Base-by-base conservation (phyloP, 2,888 invertebrate species). In the Drosophila nr. fundita region DNA sequence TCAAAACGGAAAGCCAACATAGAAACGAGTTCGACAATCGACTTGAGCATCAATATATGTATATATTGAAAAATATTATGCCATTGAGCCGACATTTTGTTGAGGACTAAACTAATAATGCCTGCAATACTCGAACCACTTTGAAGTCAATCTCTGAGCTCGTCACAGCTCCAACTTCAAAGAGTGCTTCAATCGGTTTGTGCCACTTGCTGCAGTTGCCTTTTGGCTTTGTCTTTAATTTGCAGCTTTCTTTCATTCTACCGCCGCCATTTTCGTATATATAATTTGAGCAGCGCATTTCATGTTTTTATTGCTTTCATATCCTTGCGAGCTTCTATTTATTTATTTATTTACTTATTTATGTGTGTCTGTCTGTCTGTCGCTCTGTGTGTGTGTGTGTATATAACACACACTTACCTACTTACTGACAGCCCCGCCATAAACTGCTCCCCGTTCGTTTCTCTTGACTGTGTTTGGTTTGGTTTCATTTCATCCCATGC, bases 401-500 rank as follows among this genome's bases (percentile, higher is more conserved):
- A 61, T 80, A 72, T 68, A 76, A 64, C 83, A 72, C 83, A 83
- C 76, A 81, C 76, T 83, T 76, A 74, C 89, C 82, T 89, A 87
- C 83, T 83, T 83, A 86, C 81, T 67, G 78, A 57, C 66, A 57
- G 60, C 67, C 53, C 7, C 32, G 27, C 42, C 29, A 42, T 21
- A 21, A 42, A 8, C 40, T n/a, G 40, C 49, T 29, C 36, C 36
- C 42, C 27, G 63, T 66, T 64, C 67, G 36, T 63, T 66, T 34
- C 36, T 27, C 53, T 59, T 49, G 52, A 34, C 52, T 42, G 59
- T 68, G 68, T 74, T 76, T 77, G 58, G 62, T 81, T 81, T 76
- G 76, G 87, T 83, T 89, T 89, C 87, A 81, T 84, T 89, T 89
- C 78, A 86, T 83, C 87, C 83, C 76, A 57, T 70, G 60, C 60